Evolutionary conservation across 2,888 invertebrate genomes (phyloP), one percentile per base, ranked within the genome.

Genomic region (Gryllus longicercus): DNA sequence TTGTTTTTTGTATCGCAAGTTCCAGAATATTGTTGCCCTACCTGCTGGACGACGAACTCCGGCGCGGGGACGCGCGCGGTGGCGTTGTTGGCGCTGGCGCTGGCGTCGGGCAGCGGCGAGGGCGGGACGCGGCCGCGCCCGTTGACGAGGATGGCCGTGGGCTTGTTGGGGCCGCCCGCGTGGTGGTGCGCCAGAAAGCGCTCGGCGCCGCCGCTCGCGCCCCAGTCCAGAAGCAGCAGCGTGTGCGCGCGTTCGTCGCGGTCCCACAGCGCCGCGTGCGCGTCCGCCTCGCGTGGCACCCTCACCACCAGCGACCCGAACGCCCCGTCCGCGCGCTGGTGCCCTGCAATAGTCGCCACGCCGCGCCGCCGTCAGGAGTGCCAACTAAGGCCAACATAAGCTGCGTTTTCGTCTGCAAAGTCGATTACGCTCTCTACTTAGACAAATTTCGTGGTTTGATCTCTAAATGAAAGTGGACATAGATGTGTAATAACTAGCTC

Each of bases 101-200:
- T 51, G 18, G 11, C 16, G 14, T 4, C 18, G n/a, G 25, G 4
- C 8, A 11, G 21, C 11, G 16, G 21, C 12, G 74, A 49, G 3
- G 51, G 25, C 50, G 74, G 50, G 50, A 77, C 50, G 50, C 51
- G 50, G 10, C 96, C 96, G 11, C 92, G 88, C 8, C 96, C 97
- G 85, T 97, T 97, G 81, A 97, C 91, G 16, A 97, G 88, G 63
- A 97, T 88, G 16, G 93, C 93, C 0, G 92, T 90, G 0, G 96
- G 95, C 84, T 95, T 96, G 86, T 96, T 96, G 84, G 94, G 92
- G 0, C 94, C 95, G 38, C 89, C 89, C 0, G 94, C 92, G 85
- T 96, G 95, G 85, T 96, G 95, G 86, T 97, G 96, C n/a, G 92
- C 91, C 0, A 94, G 89, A 87, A 96, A 96, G 87, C 93, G 93